A percentile compares a stretch with the other conserved stretches of the same genome.
These are phyloP conservation scores for Adoxophyes honmai DNA, from an alignment of 1,140 invertebrate genomes.

Conservation along the genomic window DNA sequence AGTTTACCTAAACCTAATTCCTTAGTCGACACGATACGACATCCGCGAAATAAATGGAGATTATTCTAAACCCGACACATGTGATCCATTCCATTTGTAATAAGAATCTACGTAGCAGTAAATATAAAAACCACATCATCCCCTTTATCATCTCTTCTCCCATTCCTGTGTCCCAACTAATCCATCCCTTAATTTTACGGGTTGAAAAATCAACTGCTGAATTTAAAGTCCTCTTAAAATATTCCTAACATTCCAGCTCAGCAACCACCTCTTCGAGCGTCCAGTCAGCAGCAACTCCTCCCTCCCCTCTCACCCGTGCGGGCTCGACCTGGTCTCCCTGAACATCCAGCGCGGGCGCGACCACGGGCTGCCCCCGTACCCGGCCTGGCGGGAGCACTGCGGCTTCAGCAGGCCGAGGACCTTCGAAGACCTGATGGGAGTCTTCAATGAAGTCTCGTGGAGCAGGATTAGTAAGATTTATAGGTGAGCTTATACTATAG, in stretches of 20 bases:
- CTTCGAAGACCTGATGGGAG: slow-evolving; percentile 85
- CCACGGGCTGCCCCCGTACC: slow-evolving; percentile 91
- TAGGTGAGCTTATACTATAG: slow-evolving; percentile 77
- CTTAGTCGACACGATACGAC: too few relatives aligned
- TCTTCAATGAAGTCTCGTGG: slow-evolving; percentile 81
- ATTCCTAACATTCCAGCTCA: slow-evolving; percentile 76
- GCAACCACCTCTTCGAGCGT: slow-evolving; percentile 86
- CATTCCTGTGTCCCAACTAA: too few relatives aligned
- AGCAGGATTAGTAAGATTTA: slow-evolving; percentile 81
- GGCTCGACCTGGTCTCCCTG: slow-evolving; percentile 89
- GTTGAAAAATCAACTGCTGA: too few relatives aligned
- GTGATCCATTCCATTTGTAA: too few relatives aligned
- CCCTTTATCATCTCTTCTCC: too few relatives aligned
- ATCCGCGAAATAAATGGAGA: too few relatives aligned
- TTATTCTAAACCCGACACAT: too few relatives aligned
- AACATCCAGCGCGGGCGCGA: slow-evolving; percentile 93
- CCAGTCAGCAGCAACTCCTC: slow-evolving; percentile 28
- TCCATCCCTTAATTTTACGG: too few relatives aligned
- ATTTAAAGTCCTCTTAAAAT: neutral
- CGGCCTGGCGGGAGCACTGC: slow-evolving; percentile 86
- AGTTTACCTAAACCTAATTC: too few relatives aligned
- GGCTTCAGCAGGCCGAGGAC: slow-evolving; percentile 80
- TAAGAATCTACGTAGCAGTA: too few relatives aligned
- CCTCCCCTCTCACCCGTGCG: slow-evolving; percentile 73
- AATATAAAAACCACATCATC: too few relatives aligned